phyloP scores from a whole-genome alignment of 2,888 invertebrate species.

The Thymelicus lineola region DNA sequence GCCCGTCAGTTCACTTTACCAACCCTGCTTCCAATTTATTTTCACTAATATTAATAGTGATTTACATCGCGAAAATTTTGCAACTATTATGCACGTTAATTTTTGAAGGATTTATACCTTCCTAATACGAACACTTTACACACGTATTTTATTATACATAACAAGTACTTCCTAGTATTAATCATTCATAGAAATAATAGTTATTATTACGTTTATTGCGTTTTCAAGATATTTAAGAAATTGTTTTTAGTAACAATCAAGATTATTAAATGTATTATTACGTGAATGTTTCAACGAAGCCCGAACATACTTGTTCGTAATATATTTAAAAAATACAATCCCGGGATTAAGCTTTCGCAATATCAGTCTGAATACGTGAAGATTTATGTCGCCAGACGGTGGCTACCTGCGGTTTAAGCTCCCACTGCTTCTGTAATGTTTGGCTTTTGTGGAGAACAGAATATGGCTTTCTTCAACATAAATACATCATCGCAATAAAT shows the following conservation, averaged over 20 bases:
- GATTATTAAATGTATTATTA: too few species aligned
- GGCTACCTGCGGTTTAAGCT: constrained; percentile 31
- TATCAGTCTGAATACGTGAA: constrained; percentile 19
- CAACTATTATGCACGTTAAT: constrained; percentile 7
- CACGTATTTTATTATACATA: too few species aligned
- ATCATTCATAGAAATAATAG: too few species aligned
- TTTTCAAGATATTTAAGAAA: too few species aligned
- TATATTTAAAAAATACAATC: constrained; percentile 14
- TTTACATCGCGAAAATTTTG: constrained; percentile 31
- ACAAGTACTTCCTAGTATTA: too few species aligned
- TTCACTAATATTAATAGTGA: constrained; percentile 57
- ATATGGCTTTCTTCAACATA: constrained; percentile 28
- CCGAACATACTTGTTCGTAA: not conserved
- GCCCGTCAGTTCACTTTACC: constrained; percentile 64
- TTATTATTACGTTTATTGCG: too few species aligned
- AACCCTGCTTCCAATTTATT: constrained; percentile 70
- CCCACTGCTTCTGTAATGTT: constrained; percentile 27
- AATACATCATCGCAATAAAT: constrained; percentile 21
- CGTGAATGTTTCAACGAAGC: not conserved
- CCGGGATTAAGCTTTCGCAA: constrained; percentile 18
- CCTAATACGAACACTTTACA: not conserved
- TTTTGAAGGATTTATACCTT: not conserved
- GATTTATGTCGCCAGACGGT: constrained; percentile 33
- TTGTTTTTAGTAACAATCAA: too few species aligned
- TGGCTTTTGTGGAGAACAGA: constrained; percentile 28